These are phyloP conservation scores for Hippopotamyrus pictus DNA, from an alignment of 2,797 vertebrate species.

Conservation along the genomic window DNA sequence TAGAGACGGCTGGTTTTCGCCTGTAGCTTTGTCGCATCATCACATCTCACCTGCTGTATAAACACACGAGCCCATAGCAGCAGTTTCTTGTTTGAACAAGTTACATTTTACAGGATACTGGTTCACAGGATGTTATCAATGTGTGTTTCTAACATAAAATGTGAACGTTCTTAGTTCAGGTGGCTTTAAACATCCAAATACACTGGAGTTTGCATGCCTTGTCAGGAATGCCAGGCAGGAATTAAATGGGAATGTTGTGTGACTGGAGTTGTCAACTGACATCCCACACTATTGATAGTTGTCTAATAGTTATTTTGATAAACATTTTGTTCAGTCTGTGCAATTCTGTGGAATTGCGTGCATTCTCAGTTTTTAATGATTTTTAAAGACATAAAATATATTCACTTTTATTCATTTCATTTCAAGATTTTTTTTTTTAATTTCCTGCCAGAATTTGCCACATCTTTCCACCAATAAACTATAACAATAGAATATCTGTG, in stretches of 20 bases:
- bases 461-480: background rate
- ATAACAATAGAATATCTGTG: background rate
- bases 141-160: background rate
- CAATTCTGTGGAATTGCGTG: background rate
- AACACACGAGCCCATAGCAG: slow-evolving; percentile 36
- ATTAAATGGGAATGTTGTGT: slow-evolving; percentile 2
- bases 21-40: slow-evolving; percentile 27
- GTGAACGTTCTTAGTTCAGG: background rate
- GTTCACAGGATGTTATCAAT: slow-evolving; percentile 11
- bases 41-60: slow-evolving; percentile 29
- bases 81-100: slow-evolving; percentile 50
- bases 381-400: background rate
- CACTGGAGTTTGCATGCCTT: background rate
- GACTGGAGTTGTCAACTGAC: background rate
- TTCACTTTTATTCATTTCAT: background rate
- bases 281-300: background rate
- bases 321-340: background rate
- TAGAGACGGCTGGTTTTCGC: background rate
- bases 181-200: background rate
- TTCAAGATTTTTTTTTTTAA: background rate
- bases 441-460: background rate
- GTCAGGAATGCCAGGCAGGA: background rate
- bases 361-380: background rate
- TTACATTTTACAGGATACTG: slow-evolving; percentile 20
- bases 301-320: background rate